These are phyloP conservation scores for Maniola jurtina DNA, from an alignment of 1,140 invertebrate species.

Conservation along the genomic window DNA sequence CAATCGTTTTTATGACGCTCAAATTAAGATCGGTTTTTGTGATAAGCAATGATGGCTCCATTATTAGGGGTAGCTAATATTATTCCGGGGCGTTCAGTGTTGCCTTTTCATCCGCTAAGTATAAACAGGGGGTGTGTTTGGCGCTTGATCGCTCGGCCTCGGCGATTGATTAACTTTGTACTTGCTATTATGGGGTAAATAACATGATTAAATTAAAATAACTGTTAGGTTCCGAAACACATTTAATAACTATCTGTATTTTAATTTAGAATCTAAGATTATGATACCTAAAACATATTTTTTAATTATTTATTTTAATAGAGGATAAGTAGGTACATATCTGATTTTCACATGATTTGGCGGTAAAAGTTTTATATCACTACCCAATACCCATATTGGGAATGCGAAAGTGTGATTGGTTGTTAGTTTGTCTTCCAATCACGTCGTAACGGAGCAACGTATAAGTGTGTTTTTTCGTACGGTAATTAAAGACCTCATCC, in stretches of 20 bases:
- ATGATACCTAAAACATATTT: too few species aligned
- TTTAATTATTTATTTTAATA: too few species aligned
- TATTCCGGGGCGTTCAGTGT: conserved; percentile 75
- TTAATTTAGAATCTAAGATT: not conserved
- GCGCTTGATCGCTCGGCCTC: conserved; percentile 67
- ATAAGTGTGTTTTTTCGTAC: too few species aligned
- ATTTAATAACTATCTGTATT: not conserved
- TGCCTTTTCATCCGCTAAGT: conserved; percentile 77
- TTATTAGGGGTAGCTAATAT: conserved; percentile 76
- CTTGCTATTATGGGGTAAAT: conserved; percentile 49
- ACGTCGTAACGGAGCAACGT: too few species aligned
- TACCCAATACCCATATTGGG: too few species aligned
- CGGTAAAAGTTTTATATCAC: too few species aligned
- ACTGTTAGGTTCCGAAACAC: conserved; percentile 7
- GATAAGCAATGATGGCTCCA: conserved; percentile 26
- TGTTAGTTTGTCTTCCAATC: too few species aligned
- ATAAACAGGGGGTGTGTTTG: conserved; percentile 76
- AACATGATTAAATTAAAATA: conserved; percentile 39
- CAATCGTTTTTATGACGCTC: conserved; percentile 38
- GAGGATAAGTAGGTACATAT: too few species aligned
- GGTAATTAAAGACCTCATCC: too few species aligned
- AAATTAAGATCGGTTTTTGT: conserved; percentile 43
- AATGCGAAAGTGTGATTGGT: too few species aligned
- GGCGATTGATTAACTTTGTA: conserved; percentile 71
- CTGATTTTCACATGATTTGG: too few species aligned